Percentiles rank a stretch among this genome's conserved stretches.
phyloP scores from a whole-genome alignment of 2,797 vertebrate genomes.

The Enteromius argenteus region DNA sequence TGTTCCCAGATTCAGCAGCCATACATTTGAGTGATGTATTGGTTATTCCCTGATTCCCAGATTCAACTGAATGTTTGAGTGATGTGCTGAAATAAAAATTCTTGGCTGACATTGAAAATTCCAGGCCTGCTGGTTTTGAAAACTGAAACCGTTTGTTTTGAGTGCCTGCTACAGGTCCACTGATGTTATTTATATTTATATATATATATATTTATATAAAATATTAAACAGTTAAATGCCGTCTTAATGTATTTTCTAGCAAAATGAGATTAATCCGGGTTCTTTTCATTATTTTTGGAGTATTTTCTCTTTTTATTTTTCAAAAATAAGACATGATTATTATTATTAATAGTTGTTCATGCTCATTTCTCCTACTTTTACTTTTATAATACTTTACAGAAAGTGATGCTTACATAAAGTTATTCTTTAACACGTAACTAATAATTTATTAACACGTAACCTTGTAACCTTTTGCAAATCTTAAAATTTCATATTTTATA shows the following conservation, averaged over 20 bases:
- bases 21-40: not conserved
- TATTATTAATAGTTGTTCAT: not conserved
- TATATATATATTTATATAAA: not conserved
- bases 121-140: not conserved
- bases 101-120: not conserved
- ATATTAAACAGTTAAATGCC: not conserved
- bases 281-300: not conserved
- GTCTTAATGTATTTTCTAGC: not conserved
- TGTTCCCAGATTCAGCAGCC: constrained; percentile 6
- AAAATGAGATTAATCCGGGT: too few species aligned
- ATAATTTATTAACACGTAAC: not conserved
- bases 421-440: not conserved
- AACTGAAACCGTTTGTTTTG: not conserved
- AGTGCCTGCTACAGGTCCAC: not conserved
- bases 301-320: not conserved
- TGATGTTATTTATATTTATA: not conserved
- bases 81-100: not conserved
- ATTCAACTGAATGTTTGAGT: not conserved
- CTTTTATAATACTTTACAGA: not conserved
- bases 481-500: not conserved
- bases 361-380: not conserved
- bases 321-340: not conserved
- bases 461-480: not conserved
- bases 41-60: constrained; percentile 37
- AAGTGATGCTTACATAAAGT: not conserved